Evolutionary conservation across 2,113 vertebrate species (phyloP).

Genomic region (Triplophysa siluroides): DNA sequence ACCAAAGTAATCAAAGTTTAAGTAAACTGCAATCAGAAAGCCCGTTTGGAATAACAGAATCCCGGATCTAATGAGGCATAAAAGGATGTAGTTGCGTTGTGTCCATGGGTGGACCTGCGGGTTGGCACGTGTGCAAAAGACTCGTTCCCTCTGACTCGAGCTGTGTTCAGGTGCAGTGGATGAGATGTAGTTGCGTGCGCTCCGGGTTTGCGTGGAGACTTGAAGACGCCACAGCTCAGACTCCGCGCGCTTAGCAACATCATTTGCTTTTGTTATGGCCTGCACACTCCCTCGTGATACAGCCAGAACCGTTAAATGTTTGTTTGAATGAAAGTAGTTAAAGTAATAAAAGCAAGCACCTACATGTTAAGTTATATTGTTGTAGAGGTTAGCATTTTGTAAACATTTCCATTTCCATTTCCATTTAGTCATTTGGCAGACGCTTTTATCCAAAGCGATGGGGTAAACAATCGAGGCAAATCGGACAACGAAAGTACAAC

Average conservation of each 20-base stretch:
- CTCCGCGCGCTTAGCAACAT: background rate
- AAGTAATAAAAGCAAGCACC: too few species aligned
- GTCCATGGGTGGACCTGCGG: background rate
- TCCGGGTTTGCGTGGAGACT: background rate
- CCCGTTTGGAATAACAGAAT: background rate
- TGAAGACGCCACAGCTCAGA: background rate
- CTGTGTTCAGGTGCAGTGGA: background rate
- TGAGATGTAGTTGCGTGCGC: background rate
- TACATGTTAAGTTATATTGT: too few species aligned
- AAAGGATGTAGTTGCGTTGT: background rate
- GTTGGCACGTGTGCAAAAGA: too few species aligned
- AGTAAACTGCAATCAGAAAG: background rate
- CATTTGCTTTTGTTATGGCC: background rate
- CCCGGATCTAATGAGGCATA: background rate
- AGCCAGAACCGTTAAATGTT: background rate
- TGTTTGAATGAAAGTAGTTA: background rate
- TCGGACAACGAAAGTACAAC: too few species aligned
- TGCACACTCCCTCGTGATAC: background rate
- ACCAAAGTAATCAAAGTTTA: background rate
- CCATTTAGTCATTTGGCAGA: too few species aligned
- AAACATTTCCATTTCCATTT: too few species aligned
- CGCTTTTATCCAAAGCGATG: too few species aligned
- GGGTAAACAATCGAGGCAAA: too few species aligned
- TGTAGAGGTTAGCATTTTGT: too few species aligned
- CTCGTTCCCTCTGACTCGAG: background rate